Base-by-base conservation (phyloP, 2,888 invertebrate genomes). In the Dryomyza anilis region DNA sequence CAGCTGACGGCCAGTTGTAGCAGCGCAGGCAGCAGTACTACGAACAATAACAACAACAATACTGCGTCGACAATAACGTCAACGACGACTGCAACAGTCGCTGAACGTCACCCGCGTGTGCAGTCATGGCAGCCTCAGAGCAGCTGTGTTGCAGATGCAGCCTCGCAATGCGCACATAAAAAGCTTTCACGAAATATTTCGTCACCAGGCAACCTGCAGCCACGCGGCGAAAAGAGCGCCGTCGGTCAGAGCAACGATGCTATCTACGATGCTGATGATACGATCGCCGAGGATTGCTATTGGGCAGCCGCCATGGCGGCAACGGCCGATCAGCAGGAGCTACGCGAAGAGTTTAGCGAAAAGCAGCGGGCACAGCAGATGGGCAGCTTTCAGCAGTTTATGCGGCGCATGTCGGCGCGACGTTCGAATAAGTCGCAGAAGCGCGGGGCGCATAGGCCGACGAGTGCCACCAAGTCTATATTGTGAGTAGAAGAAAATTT, bases 121-220 rank as follows among this genome's bases (percentile, higher is more conserved):
- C 81, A 79, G 53, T 83, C 84, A 1, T 78, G 83, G 76, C 82
- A 83, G 65, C 77, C 81, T 69, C 72, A 68, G 45, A 69, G 1
- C 29, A 5, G 16, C 30, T n/a, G n/a, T n/a, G n/a, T n/a, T n/a
- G n/a, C n/a, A n/a, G n/a, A n/a, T n/a, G 23, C 5, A 30, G 19
- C 2, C 19, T 65, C 64, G 36, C 65, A 67, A 39, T 27, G 62
- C 21, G 63, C 71, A 63, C 83, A 85, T 66, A 78, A 81, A 45
- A 81, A 83, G 1, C 83, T 87, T 45, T 76, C 83, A 16, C 80
- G 86, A 27, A 86, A 86, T 72, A 82, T 76, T 27, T 86, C 86
- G 12, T 85, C 86, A 8, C 86, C 86, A 1, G 84, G 83, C 6
- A 76, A 77, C n/a, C 73, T 78, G 52, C 73, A 73, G 66, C 65